These are phyloP conservation scores for Psophia crepitans DNA, from an alignment of 2,113 vertebrate genomes.

Conservation along the genomic window DNA sequence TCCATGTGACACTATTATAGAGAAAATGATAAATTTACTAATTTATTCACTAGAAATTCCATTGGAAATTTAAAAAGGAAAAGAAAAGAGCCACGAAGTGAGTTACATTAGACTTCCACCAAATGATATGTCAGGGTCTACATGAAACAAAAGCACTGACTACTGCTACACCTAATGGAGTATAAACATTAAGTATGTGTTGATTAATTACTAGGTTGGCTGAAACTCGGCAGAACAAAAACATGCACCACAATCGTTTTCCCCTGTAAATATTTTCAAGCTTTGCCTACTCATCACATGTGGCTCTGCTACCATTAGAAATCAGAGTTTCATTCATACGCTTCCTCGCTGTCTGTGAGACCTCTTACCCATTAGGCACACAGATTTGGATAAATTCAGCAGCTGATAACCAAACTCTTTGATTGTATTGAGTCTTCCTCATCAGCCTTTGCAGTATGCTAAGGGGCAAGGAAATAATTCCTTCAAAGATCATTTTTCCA, in stretches of 20 bases:
- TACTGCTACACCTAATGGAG: conserved; percentile 60
- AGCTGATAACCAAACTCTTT: not conserved
- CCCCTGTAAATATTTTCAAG: not conserved
- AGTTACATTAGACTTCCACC: conserved; percentile 67
- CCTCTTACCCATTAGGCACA: not conserved
- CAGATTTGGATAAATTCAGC: not conserved
- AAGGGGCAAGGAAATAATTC: not conserved
- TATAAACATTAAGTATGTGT: conserved; percentile 60
- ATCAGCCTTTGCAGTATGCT: not conserved
- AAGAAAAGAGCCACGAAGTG: conserved; percentile 70
- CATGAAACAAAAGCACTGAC: conserved; percentile 67
- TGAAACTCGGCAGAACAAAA: conserved; percentile 52
- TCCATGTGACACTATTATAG: conserved; percentile 78
- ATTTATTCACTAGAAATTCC: conserved; percentile 80
- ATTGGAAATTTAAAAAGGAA: conserved; percentile 73
- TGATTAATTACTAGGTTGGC: conserved; percentile 63
- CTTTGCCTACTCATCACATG: not conserved
- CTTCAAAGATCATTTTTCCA: not conserved
- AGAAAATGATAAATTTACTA: conserved; percentile 84
- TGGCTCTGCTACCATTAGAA: not conserved
- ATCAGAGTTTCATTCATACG: not conserved
- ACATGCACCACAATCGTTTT: not conserved
- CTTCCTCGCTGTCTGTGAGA: not conserved
- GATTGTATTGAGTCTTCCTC: not conserved
- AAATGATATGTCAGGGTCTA: conserved; percentile 59